Conservation (phyloP, 2,113 vertebrate species). For the Ascaphus truei region DNA sequence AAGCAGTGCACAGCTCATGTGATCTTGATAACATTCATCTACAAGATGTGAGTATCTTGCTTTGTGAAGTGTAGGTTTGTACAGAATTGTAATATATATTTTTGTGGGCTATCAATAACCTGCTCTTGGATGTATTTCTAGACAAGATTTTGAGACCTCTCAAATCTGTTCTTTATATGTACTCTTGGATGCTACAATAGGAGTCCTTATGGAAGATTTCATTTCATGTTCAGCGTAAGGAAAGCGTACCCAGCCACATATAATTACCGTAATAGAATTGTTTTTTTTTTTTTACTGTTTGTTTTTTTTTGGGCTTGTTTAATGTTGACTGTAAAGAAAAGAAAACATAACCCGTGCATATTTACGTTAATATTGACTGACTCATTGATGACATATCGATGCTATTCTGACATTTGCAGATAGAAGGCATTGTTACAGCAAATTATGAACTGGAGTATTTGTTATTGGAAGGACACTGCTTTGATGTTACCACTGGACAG, state of each 20-base stretch:
- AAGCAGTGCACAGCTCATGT: constrained; percentile 79
- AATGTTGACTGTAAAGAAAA: too few relatives aligned
- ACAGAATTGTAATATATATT: neutral
- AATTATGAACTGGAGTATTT: constrained; percentile 92
- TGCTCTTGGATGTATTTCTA: too few relatives aligned
- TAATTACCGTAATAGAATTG: too few relatives aligned
- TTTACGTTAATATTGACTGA: too few relatives aligned
- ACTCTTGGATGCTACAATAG: neutral
- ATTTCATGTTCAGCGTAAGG: too few relatives aligned
- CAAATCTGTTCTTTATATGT: too few relatives aligned
- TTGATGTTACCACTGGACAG: constrained; percentile 77
- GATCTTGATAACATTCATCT: constrained; percentile 95
- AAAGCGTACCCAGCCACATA: too few relatives aligned
- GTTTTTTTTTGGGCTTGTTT: too few relatives aligned
- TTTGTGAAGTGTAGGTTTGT: neutral
- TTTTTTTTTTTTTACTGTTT: neutral
- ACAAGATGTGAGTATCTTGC: constrained; percentile 71
- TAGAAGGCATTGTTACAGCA: constrained; percentile 69
- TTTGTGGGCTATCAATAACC: too few relatives aligned
- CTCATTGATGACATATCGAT: neutral
- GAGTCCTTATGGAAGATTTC: too few relatives aligned
- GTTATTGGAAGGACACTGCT: constrained; percentile 91
- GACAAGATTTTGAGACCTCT: too few relatives aligned
- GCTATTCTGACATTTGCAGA: constrained; percentile 52
- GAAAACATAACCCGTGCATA: too few relatives aligned